A percentile compares a stretch with the other conserved stretches of the same genome.
Conservation (phyloP, 2,797 vertebrate genomes). For the Siniperca scherzeri region DNA sequence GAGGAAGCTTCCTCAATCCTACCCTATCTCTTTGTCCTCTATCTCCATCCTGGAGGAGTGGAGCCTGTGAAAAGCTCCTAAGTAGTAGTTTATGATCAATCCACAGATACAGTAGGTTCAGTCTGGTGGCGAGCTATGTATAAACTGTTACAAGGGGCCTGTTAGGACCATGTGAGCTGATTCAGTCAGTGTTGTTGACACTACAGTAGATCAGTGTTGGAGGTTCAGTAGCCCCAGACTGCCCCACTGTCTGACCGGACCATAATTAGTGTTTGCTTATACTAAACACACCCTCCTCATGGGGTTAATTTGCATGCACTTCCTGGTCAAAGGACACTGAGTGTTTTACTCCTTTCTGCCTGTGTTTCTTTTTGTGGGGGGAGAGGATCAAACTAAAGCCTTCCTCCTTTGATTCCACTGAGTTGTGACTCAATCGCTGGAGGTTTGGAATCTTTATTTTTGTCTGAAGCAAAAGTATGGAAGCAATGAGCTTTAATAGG, state of each 20-base stretch:
- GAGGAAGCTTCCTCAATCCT: slow-evolving; percentile 82
- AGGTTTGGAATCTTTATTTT: slow-evolving; percentile 77
- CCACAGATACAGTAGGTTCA: slow-evolving; percentile 71
- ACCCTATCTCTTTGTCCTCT: slow-evolving; percentile 43
- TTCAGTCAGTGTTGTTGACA: slow-evolving; percentile 83
- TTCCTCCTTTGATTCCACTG: slow-evolving; percentile 72
- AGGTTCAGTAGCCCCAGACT: slow-evolving; percentile 77
- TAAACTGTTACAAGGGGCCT: slow-evolving; percentile 69
- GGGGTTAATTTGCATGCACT: slow-evolving; percentile 81
- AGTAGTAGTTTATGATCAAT: slow-evolving; percentile 86
- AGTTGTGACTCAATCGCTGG: slow-evolving; percentile 73
- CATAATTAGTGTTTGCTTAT: slow-evolving; percentile 86
- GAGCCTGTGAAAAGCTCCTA: slow-evolving; percentile 84
- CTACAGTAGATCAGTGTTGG: slow-evolving; percentile 80
- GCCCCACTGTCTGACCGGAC: slow-evolving; percentile 72
- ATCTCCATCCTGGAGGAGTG: slow-evolving; percentile 79
- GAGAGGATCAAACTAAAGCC: slow-evolving; percentile 61
- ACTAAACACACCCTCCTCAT: slow-evolving; percentile 79
- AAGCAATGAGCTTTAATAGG: slow-evolving; percentile 83
- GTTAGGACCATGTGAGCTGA: slow-evolving; percentile 73
- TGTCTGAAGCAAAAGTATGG: slow-evolving; percentile 78
- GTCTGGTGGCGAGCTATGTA: slow-evolving; percentile 63
- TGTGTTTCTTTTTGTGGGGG: slow-evolving; percentile 25
- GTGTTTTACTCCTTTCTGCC: slow-evolving; percentile 41
- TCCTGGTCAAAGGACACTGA: slow-evolving; percentile 81